phyloP scores from a whole-genome alignment of 2,888 invertebrate species.

The Acrobasis repandana region DNA sequence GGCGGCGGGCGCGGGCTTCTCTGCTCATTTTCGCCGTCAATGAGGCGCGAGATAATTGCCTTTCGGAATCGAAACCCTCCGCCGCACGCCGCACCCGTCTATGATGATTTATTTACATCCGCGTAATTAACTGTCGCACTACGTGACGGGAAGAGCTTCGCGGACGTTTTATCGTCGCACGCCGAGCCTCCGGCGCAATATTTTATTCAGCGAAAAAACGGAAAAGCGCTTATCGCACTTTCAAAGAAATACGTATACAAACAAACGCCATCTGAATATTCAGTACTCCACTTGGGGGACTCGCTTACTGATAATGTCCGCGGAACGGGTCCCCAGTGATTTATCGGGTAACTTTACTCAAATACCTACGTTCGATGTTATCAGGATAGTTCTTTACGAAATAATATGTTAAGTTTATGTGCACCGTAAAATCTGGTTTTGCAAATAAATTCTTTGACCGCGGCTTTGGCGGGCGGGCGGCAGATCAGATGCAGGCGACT shows the following conservation, averaged over 20 bases:
- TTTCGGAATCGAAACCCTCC: slow-evolving; percentile 76
- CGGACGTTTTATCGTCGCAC: slow-evolving; percentile 73
- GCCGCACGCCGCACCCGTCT: slow-evolving; percentile 72
- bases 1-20: slow-evolving; percentile 46
- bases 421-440: slow-evolving; percentile 23
- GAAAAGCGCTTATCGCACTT: slow-evolving; percentile 73
- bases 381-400: slow-evolving; percentile 40
- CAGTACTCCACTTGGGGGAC: slow-evolving; percentile 65
- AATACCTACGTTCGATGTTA: slow-evolving; percentile 52
- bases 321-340: slow-evolving; percentile 64
- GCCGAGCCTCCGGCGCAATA: slow-evolving; percentile 65
- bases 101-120: slow-evolving; percentile 82
- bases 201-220: slow-evolving; percentile 74
- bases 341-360: slow-evolving; percentile 64
- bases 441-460: slow-evolving; percentile 36
- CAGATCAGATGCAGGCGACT: slow-evolving; percentile 61
- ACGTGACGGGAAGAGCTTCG: slow-evolving; percentile 79
- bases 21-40: slow-evolving; percentile 75
- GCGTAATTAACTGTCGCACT: slow-evolving; percentile 82
- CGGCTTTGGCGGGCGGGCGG: slow-evolving; percentile 26
- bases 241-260: slow-evolving; percentile 74
- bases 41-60: slow-evolving; percentile 80
- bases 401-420: slow-evolving; percentile 18
- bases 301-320: slow-evolving; percentile 70
- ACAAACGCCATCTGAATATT: slow-evolving; percentile 77